phyloP scores from a whole-genome alignment of 2,113 vertebrate species.

The Eurypyga helias region DNA sequence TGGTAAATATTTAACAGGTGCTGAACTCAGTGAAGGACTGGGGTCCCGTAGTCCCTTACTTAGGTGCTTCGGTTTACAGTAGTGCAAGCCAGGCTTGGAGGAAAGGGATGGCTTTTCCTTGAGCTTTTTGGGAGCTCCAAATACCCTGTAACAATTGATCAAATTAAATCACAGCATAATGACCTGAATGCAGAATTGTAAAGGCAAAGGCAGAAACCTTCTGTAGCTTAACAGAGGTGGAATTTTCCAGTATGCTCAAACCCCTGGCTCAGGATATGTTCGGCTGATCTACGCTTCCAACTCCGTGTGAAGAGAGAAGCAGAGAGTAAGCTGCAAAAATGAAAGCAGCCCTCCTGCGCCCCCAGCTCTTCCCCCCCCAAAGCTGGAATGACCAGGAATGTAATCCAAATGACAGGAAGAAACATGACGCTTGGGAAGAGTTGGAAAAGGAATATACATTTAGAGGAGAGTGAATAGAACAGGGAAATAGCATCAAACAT shows the following conservation, averaged over 20 bases:
- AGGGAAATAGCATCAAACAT: conserved; percentile 7
- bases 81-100: background rate
- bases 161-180: background rate
- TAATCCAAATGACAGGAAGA: background rate
- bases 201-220: background rate
- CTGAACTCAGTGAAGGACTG: background rate
- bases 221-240: background rate
- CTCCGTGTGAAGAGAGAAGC: background rate
- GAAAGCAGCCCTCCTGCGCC: background rate
- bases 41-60: background rate
- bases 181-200: background rate
- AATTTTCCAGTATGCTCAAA: background rate
- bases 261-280: background rate
- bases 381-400: background rate
- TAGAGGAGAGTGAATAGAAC: background rate
- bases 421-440: background rate
- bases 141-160: background rate
- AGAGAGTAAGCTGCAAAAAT: background rate
- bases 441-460: background rate
- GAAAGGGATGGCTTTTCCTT: background rate
- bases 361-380: background rate
- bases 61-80: background rate
- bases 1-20: background rate
- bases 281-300: background rate
- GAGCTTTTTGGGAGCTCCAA: background rate